phyloP scores from a whole-genome alignment of 2,797 vertebrate species.

The Micromesistius poutassou region DNA sequence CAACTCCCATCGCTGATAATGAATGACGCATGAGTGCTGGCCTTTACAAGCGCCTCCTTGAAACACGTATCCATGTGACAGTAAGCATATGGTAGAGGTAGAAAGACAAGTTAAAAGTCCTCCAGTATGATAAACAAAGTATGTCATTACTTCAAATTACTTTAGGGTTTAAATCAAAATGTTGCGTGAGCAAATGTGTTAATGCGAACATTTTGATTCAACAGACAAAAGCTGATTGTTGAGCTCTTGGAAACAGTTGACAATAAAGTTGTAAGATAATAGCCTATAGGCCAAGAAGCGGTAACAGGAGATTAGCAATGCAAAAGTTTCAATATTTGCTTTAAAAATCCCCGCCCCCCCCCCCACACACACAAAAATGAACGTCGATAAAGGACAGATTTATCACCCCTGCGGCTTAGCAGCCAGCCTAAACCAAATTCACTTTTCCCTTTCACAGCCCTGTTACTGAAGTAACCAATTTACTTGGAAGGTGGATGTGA shows the following conservation, averaged over 20 bases:
- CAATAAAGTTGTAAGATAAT: not conserved
- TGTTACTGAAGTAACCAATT: not conserved
- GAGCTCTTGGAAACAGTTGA: not conserved
- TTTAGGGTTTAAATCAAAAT: too few species aligned
- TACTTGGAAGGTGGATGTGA: not conserved
- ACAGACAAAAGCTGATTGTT: not conserved
- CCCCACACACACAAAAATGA: not conserved
- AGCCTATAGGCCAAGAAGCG: too few species aligned
- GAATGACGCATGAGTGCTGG: not conserved
- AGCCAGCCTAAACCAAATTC: not conserved
- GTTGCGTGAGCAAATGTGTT: not conserved
- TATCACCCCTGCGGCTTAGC: not conserved
- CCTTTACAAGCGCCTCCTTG: not conserved
- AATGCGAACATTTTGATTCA: not conserved
- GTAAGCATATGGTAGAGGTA: not conserved
- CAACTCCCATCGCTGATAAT: not conserved
- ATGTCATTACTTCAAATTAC: too few species aligned
- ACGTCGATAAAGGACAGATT: too few species aligned
- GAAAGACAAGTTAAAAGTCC: too few species aligned
- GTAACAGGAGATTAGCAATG: not conserved
- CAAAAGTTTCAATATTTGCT: not conserved
- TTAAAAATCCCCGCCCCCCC: too few species aligned
- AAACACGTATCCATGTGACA: not conserved
- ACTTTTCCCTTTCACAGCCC: not conserved
- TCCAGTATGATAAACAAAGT: too few species aligned